Evolutionary conservation across 2,888 invertebrate species (phyloP).

Genomic region (Drosophila anomalata): DNA sequence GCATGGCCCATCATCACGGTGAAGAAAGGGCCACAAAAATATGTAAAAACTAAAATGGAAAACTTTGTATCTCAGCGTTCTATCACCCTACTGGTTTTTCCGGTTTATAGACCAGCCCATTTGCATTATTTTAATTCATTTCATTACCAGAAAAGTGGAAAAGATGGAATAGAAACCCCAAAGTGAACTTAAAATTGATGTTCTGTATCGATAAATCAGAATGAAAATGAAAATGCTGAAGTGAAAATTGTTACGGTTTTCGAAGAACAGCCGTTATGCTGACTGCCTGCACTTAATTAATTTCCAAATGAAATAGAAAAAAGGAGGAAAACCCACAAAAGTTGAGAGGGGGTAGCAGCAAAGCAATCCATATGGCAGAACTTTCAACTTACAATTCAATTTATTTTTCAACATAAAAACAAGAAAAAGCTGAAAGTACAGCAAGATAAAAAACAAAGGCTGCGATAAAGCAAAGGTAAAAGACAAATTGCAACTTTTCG

Average conservation of each 20-base stretch:
- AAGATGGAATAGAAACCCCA: background rate
- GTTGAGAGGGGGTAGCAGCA: background rate
- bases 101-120: constrained; percentile 63
- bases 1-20: constrained; percentile 37
- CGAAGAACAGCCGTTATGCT: constrained; percentile 34
- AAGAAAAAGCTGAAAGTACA: constrained; percentile 28
- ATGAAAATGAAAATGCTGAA: constrained; percentile 39
- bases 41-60: constrained; percentile 13
- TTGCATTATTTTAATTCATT: constrained; percentile 78
- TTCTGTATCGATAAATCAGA: constrained; percentile 52
- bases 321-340: constrained; percentile 24
- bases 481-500: constrained; percentile 51
- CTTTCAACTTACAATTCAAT: constrained; percentile 66
- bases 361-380: constrained; percentile 57
- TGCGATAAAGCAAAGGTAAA: constrained; percentile 36
- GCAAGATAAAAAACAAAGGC: constrained; percentile 25
- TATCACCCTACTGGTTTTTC: constrained; percentile 17
- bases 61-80: constrained; percentile 29
- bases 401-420: constrained; percentile 45
- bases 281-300: constrained; percentile 62
- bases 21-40: constrained; percentile 1
- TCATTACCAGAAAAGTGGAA: constrained; percentile 36
- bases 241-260: constrained; percentile 38
- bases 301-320: constrained; percentile 47
- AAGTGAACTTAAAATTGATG: constrained; percentile 4